Percentiles rank a stretch among this genome's conserved stretches.
Conservation (phyloP, 2,113 vertebrate species). For the Cettia cetti region DNA sequence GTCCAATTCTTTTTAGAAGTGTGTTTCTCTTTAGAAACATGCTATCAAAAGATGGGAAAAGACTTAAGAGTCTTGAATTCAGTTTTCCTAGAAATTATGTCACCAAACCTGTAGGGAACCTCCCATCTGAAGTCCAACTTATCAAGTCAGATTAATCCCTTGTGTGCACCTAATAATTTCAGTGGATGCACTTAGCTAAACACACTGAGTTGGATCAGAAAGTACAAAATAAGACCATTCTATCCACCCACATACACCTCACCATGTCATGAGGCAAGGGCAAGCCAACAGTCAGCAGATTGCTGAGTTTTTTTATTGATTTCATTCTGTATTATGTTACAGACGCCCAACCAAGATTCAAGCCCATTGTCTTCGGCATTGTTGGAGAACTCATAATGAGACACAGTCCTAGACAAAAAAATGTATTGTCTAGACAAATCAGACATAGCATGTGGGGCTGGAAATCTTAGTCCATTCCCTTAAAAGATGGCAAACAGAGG, state of each 20-base stretch:
- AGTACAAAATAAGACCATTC: slow-evolving; percentile 28
- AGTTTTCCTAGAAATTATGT: slow-evolving; percentile 26
- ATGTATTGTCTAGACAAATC: slow-evolving; percentile 63
- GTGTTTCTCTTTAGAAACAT: background rate
- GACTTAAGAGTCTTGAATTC: background rate
- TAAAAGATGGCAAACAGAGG: slow-evolving; percentile 44
- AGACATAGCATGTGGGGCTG: slow-evolving; percentile 51
- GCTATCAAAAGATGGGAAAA: background rate
- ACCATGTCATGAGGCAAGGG: slow-evolving; percentile 33
- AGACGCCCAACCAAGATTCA: slow-evolving; percentile 40
- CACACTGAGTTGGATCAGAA: background rate
- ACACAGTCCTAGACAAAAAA: slow-evolving; percentile 57
- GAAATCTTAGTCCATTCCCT: slow-evolving; percentile 27
- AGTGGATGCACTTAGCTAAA: background rate
- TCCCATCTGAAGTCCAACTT: background rate
- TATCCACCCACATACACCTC: slow-evolving; percentile 20
- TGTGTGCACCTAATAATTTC: background rate
- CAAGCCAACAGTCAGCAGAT: slow-evolving; percentile 42
- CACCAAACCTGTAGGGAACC: slow-evolving; percentile 14
- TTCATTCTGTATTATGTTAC: slow-evolving; percentile 46
- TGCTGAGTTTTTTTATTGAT: slow-evolving; percentile 27
- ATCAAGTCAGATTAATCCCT: background rate
- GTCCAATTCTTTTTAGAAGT: background rate
- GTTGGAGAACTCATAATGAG: slow-evolving; percentile 52
- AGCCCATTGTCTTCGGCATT: slow-evolving; percentile 29